A percentile compares a stretch with the other conserved stretches of the same genome.
Conservation (phyloP, 2,888 invertebrate genomes). For the Xanthorhoe spadicearia region DNA sequence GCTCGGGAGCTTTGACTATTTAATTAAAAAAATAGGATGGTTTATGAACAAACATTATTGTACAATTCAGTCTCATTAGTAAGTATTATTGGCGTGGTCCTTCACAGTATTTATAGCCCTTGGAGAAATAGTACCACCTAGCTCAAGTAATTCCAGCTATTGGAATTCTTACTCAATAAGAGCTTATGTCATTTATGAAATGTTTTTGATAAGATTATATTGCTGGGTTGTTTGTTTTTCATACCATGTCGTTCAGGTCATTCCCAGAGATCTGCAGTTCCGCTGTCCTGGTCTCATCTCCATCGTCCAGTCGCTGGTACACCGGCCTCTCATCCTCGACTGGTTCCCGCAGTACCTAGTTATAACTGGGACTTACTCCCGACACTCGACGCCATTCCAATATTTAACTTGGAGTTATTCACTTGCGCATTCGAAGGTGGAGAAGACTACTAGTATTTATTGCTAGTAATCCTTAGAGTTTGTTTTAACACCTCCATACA, state of each 20-base stretch:
- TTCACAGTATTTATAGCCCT: no score
- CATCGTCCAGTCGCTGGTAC: slow-evolving; percentile 52
- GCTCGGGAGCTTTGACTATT: no score
- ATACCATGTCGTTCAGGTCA: slow-evolving; percentile 43
- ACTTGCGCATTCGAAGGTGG: neutral
- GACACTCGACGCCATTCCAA: neutral
- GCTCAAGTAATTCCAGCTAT: no score
- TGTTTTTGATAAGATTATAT: neutral
- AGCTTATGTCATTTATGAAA: no score
- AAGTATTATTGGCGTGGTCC: no score
- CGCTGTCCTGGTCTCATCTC: slow-evolving; percentile 69
- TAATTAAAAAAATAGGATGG: no score
- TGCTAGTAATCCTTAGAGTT: no score
- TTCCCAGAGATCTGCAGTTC: slow-evolving; percentile 64
- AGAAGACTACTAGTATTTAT: neutral
- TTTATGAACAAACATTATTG: no score
- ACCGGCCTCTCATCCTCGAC: slow-evolving; percentile 56
- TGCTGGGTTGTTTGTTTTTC: neutral
- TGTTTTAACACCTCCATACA: no score
- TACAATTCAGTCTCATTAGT: no score
- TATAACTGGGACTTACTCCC: slow-evolving; percentile 1
- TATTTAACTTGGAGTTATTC: neutral
- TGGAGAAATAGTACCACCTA: no score
- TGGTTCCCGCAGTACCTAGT: neutral
- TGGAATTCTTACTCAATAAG: no score